Evolutionary conservation across 1,140 invertebrate species (phyloP).

Genomic region (Propsilocerus akamusi): DNA sequence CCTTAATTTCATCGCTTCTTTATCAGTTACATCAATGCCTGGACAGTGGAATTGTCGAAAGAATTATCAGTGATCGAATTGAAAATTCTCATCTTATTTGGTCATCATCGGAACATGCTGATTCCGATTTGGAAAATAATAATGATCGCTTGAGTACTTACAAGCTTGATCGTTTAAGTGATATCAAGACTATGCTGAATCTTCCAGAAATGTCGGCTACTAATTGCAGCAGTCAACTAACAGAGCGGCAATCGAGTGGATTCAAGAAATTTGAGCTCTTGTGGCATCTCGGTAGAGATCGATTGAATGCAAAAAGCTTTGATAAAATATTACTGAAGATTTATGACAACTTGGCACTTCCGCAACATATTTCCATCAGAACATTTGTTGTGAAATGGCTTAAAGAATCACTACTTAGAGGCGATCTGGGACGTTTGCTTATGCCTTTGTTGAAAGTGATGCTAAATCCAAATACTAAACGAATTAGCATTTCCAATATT

Average conservation of each 20-base stretch:
- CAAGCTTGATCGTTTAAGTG: slow-evolving; percentile 13
- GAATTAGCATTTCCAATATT: slow-evolving; percentile 71
- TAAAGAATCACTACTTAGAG: slow-evolving; percentile 39
- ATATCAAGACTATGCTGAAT: slow-evolving; percentile 19
- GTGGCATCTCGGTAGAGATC: slow-evolving; percentile 62
- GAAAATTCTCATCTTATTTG: slow-evolving; percentile 6
- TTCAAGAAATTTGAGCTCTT: slow-evolving; percentile 57
- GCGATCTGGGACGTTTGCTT: slow-evolving; percentile 58
- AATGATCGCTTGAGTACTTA: slow-evolving; percentile 4
- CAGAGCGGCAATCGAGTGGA: slow-evolving; percentile 34
- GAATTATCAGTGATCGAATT: slow-evolving; percentile 20
- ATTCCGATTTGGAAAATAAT: background rate
- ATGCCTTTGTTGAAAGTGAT: slow-evolving; percentile 64
- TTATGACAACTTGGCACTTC: slow-evolving; percentile 17
- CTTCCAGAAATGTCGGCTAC: slow-evolving; percentile 6
- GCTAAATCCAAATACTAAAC: slow-evolving; percentile 60
- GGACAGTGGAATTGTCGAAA: slow-evolving; percentile 21
- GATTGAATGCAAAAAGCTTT: slow-evolving; percentile 25
- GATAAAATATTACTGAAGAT: slow-evolving; percentile 21
- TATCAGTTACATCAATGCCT: slow-evolving; percentile 22
- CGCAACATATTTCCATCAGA: slow-evolving; percentile 20
- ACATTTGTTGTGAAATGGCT: slow-evolving; percentile 26
- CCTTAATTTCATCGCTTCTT: slow-evolving; percentile 16
- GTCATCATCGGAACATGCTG: background rate
- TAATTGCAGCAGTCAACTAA: slow-evolving; percentile 12